Base-by-base conservation (phyloP, 2,113 vertebrate genomes). In the Cricetomys ansorgei region DNA sequence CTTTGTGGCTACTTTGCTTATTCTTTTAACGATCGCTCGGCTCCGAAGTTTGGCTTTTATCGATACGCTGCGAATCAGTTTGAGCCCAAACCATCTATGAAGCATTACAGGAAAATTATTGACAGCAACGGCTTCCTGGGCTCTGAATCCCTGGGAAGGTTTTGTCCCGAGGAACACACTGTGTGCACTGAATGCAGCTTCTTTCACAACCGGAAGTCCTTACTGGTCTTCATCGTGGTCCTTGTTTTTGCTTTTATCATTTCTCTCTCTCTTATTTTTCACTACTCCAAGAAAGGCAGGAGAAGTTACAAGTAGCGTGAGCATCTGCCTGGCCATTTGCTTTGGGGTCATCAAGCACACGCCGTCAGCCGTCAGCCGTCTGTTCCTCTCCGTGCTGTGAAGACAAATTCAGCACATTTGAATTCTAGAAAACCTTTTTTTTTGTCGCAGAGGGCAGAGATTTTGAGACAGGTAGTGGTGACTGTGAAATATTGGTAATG, bases 1-100 rank as follows among this genome's bases (percentile, higher is more conserved):
- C 98, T 99, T 72, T 98, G 98, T 94, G 99, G 99, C n/a, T 99
- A 99, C 98, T 99, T 99, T 94, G 98, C 99, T 5, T 99, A 99
- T 95, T 99, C 99, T 13, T 99, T 99, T 93, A 99, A 97, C 15
- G 99, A 99, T 97, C 99, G 98, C 80, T 98, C 98, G 8, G 99
- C 99, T 98, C 99, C 99, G 0, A 99, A 98, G 65, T 99, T 99
- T 5, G 99, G 99, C 64, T 96, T 99, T 95, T 99, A 99, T 89
- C 99, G 99, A 96, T 99, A 99, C 0, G 80, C 98, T 53, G 99
- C 99, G 8, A 99, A 99, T n/a, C 99, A 99, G 3, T 99, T 98
- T 0, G 98, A 99, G 93, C 90, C 98, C 88, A 99, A 99, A 97
- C 98, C 98, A 3, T 99, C 99, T 0, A 96, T 99, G 95, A 98